Evolutionary conservation across 2,113 vertebrate species (phyloP).

Genomic region (Agelaius phoeniceus): DNA sequence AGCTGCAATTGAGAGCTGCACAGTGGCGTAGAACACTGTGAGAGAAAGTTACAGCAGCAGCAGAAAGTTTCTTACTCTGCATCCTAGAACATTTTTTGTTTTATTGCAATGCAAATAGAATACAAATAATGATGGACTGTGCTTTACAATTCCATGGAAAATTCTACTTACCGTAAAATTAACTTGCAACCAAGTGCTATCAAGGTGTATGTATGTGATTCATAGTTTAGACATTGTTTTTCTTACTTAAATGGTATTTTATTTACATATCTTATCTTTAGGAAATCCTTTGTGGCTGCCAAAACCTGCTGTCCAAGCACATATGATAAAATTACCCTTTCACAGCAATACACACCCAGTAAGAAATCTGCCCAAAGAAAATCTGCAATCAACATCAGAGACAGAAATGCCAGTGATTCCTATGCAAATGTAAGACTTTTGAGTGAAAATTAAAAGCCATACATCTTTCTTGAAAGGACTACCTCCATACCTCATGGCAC

Average conservation of each 20-base stretch:
- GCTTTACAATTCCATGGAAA: not conserved
- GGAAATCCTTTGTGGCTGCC: slow-evolving; percentile 13
- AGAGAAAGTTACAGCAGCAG: not conserved
- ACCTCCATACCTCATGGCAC: not conserved
- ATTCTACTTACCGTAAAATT: not conserved
- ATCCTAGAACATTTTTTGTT: not conserved
- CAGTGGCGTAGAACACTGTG: not conserved
- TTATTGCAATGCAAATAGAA: not conserved
- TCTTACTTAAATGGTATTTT: not conserved
- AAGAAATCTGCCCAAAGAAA: slow-evolving; percentile 40
- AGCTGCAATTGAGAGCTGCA: not conserved
- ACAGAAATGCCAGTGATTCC: not conserved
- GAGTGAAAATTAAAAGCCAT: not conserved
- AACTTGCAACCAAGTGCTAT: not conserved
- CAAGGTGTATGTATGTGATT: not conserved
- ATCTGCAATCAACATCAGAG: not conserved
- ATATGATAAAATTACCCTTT: not conserved
- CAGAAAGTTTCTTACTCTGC: not conserved
- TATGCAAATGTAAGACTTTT: slow-evolving; percentile 56
- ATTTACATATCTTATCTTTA: not conserved
- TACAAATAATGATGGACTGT: not conserved
- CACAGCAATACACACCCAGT: not conserved
- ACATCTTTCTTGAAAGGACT: not conserved
- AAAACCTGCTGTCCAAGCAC: slow-evolving; percentile 2
- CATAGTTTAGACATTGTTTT: not conserved